Evolutionary conservation across 2,888 invertebrate species (phyloP), one percentile per base, ranked within the genome.

Genomic region (Dryobota labecula): DNA sequence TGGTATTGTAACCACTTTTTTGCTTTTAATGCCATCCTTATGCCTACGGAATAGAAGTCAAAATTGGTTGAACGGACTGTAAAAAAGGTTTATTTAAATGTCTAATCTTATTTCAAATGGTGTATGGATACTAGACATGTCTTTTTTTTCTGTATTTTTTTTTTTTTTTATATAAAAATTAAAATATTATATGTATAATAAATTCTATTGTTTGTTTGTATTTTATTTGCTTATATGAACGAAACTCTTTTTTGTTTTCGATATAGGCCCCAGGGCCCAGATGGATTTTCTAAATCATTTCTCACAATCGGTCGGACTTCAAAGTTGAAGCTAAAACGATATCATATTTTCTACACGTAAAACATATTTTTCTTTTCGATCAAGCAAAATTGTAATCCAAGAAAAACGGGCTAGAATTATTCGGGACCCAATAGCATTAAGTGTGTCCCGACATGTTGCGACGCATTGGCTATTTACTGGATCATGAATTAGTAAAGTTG

Each of bases 401-500:
- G 63, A 75, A 71, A 78, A 80, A 67, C 45, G 45, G 41, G 45
- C 70, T 30, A 53, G 11, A 78, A 80, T 70, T 73, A 78, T 80
- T 73, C 56, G 43, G 82, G 53, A 70, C 57, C 57, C 82, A 78
- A 81, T 81, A 78, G 54, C 77, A 66, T 73, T 74, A 70, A 81
- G 57, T 58, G 80, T 66, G 58, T 15, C 63, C 64, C 73, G 69
- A 84, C 77, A 80, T 80, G 77, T 84, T 78, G 80, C 76, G 75
- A 80, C 83, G 79, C 84, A 84, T 85, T 80, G 77, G 82, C 83
- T 85, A 89, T 90, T 89, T 91, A 89, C 90, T 87, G 84, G 82
- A 78, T 87, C 88, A 88, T 90, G 88, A 90, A 91, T 92, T 90
- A 89, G 90, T 90, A 85, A 90, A 92, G 89, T 90, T 89, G 86